Conservation (phyloP, 2,113 vertebrate species). For the Antechinus stuartii region DNA sequence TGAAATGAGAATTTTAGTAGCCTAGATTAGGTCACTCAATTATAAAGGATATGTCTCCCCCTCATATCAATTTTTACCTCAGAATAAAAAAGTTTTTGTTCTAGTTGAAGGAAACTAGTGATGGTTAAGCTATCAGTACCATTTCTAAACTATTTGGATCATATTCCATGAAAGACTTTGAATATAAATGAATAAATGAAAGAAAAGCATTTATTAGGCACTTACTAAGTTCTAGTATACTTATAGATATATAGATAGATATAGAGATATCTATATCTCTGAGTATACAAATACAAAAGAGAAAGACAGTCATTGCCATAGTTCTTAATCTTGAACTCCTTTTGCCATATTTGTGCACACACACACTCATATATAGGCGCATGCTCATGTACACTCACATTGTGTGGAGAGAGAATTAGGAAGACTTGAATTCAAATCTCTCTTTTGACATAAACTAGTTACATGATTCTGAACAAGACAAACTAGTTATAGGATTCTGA, state of each 20-base stretch:
- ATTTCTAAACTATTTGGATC: slow-evolving; percentile 20
- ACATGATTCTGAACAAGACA: neutral
- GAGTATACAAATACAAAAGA: neutral
- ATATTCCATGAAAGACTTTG: neutral
- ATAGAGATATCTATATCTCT: neutral
- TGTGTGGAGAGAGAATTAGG: neutral
- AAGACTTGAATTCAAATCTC: neutral
- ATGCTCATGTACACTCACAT: neutral
- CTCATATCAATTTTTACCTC: neutral
- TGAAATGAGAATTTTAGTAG: neutral
- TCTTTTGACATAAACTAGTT: no score
- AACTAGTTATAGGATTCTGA: no score
- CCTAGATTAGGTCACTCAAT: neutral
- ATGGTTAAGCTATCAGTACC: neutral
- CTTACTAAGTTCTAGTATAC: neutral
- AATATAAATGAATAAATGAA: neutral
- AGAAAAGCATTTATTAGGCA: neutral
- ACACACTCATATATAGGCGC: no score
- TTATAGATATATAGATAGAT: no score
- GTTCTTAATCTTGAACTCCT: neutral
- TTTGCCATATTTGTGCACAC: neutral
- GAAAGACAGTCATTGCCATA: neutral
- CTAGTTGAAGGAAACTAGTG: neutral
- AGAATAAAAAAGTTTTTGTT: neutral
- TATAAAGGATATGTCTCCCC: neutral